phyloP scores from a whole-genome alignment of 2,113 vertebrate species.

The Scytalopus superciliaris region DNA sequence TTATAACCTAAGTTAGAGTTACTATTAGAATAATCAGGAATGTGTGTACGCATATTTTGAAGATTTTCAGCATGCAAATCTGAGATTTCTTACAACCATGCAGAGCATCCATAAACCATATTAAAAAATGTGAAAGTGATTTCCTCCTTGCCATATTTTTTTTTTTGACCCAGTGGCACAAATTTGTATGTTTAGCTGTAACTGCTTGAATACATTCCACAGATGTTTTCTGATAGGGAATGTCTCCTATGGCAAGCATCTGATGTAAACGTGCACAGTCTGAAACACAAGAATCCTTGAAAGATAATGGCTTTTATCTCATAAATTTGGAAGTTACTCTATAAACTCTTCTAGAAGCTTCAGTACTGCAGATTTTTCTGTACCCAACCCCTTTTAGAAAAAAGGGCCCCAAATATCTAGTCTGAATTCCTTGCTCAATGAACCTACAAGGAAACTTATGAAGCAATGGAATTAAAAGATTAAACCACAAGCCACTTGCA shows the following conservation, averaged over 20 bases:
- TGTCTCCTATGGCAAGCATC: background rate
- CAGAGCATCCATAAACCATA: background rate
- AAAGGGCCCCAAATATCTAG: slow-evolving; percentile 61
- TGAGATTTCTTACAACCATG: background rate
- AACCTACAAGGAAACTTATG: slow-evolving; percentile 66
- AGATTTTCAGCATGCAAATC: background rate
- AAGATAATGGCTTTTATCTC: slow-evolving; percentile 12
- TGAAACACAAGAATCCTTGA: background rate
- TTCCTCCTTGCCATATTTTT: background rate
- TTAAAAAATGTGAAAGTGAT: background rate
- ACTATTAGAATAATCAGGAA: background rate
- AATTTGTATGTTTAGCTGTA: slow-evolving; percentile 12
- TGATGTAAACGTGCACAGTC: background rate
- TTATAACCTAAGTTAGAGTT: background rate
- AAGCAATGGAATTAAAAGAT: slow-evolving; percentile 76
- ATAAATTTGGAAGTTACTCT: slow-evolving; percentile 45
- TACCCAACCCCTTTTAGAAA: slow-evolving; percentile 35
- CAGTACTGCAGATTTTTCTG: slow-evolving; percentile 20
- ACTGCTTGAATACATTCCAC: background rate
- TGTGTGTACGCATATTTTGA: background rate
- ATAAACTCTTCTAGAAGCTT: slow-evolving; percentile 33
- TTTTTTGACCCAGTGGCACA: background rate
- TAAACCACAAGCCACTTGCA: slow-evolving; percentile 66
- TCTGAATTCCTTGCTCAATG: slow-evolving; percentile 75
- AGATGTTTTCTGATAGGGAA: slow-evolving; percentile 6